A percentile compares a stretch with the other conserved stretches of the same genome.
Evolutionary conservation across 2,888 invertebrate species (phyloP).

Genomic region (Halictus ligatus): DNA sequence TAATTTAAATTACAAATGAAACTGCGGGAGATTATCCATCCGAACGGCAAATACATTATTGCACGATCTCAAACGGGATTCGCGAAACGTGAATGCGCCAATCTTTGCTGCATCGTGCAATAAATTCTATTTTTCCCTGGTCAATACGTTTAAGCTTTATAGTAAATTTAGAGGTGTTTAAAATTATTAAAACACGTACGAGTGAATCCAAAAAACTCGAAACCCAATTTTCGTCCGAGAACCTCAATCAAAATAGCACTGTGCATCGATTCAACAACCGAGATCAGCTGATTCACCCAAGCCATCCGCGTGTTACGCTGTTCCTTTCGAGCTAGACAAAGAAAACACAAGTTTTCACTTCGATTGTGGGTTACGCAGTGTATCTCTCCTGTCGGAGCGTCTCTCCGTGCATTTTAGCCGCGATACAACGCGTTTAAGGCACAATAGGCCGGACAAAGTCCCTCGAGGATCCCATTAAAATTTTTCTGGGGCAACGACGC

Average conservation of each 20-base stretch:
- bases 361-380: constrained; percentile 30
- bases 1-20: not conserved
- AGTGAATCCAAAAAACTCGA: not conserved
- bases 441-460: constrained; percentile 26
- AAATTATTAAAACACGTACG: too few species aligned
- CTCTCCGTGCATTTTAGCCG: not conserved
- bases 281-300: not conserved
- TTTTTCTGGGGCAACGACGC: constrained; percentile 46
- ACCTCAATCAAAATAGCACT: not conserved
- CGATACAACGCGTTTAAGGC: not conserved
- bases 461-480: constrained; percentile 47
- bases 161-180: not conserved
- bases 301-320: not conserved
- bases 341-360: constrained; percentile 21
- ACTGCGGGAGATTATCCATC: not conserved
- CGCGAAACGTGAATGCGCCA: not conserved
- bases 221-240: not conserved
- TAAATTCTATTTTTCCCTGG: not conserved
- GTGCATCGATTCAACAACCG: not conserved
- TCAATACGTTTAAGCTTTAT: not conserved
- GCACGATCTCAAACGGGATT: not conserved
- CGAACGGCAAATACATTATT: not conserved
- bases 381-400: not conserved
- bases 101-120: not conserved
- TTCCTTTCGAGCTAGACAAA: not conserved